Evolutionary conservation across 2,113 vertebrate species (phyloP).

Genomic region (Pygoscelis antarcticus): DNA sequence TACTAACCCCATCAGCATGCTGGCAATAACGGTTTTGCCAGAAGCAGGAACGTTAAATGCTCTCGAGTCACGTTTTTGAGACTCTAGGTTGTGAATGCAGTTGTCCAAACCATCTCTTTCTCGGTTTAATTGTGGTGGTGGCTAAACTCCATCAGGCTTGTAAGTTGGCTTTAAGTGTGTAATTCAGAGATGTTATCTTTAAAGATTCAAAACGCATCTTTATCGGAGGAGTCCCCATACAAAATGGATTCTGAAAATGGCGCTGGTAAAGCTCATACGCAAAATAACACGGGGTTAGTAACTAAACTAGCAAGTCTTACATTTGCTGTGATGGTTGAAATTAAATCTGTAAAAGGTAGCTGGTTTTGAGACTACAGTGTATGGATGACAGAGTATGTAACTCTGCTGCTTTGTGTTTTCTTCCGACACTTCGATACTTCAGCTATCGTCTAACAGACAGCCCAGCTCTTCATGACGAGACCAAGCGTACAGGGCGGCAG

Average conservation of each 20-base stretch:
- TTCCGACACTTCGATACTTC: accelerated
- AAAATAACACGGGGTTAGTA: not conserved
- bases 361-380: not conserved
- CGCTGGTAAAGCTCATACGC: not conserved
- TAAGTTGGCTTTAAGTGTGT: not conserved
- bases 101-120: not conserved
- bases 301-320: not conserved
- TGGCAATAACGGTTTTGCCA: not conserved
- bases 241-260: not conserved
- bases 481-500: accelerated
- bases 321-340: not conserved
- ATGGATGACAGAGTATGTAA: not conserved
- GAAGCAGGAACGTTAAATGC: not conserved
- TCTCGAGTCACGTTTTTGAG: not conserved
- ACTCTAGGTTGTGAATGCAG: not conserved
- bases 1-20: not conserved
- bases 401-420: not conserved
- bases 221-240: not conserved
- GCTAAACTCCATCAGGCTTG: not conserved
- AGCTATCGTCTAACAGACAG: too few species aligned
- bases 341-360: not conserved
- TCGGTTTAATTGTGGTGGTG: not conserved
- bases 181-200: not conserved
- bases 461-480: not conserved
- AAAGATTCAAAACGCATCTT: not conserved